Percentiles rank a stretch among this genome's conserved stretches.
phyloP scores from a whole-genome alignment of 2,888 invertebrate species.

The Megalurothrips usitatus region DNA sequence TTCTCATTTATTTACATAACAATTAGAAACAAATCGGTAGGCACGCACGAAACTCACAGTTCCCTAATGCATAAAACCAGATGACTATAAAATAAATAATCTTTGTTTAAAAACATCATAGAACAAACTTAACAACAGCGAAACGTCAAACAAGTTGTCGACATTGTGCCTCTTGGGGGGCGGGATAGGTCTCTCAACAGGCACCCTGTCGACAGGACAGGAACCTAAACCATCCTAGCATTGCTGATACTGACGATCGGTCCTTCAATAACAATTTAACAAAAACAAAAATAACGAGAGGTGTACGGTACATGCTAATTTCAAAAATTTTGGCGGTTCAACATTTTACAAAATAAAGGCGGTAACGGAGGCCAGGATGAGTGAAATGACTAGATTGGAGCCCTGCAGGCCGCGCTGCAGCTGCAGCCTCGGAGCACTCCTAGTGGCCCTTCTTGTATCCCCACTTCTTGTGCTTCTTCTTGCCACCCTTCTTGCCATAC shows the following conservation, averaged over 20 bases:
- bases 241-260: neutral
- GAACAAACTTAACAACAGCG: neutral
- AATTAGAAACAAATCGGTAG: too few relatives aligned
- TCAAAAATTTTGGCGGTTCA: constrained; percentile 8
- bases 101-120: neutral
- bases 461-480: constrained; percentile 75
- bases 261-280: neutral
- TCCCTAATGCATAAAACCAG: too few relatives aligned
- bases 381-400: constrained; percentile 4
- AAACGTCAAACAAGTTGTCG: neutral
- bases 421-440: constrained; percentile 27
- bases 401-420: neutral
- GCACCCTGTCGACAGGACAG: neutral
- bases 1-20: too few relatives aligned
- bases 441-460: constrained; percentile 53
- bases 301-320: neutral
- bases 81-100: neutral
- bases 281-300: neutral
- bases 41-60: too few relatives aligned
- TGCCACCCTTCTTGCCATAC: constrained; percentile 74
- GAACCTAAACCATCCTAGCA: neutral
- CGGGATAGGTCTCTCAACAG: neutral
- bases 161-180: neutral
- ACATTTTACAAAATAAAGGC: neutral
- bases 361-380: too few relatives aligned